A percentile compares a stretch with the other conserved stretches of the same genome.
Conservation (phyloP, 2,113 vertebrate genomes). For the Pangasianodon gigas region DNA sequence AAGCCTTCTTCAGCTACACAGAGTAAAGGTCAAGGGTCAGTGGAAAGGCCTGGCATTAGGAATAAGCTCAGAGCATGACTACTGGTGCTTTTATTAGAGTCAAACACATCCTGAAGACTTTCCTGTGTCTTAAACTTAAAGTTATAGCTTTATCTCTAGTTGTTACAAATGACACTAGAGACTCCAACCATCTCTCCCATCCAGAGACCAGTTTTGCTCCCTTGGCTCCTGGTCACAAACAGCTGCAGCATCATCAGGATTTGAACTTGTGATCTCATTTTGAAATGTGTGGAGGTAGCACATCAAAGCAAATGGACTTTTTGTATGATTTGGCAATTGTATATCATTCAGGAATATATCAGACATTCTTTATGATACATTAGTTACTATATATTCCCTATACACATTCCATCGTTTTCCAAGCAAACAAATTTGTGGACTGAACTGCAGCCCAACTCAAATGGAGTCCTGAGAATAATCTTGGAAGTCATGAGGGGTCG, state of each 20-base stretch:
- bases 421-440: neutral
- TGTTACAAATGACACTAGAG: neutral
- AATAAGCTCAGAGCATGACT: conserved; percentile 44
- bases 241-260: neutral
- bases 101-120: neutral
- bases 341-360: neutral
- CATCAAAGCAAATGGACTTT: neutral
- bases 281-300: neutral
- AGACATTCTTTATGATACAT: neutral
- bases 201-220: neutral
- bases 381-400: neutral
- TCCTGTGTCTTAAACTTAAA: neutral
- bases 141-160: neutral
- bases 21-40: conserved; percentile 34
- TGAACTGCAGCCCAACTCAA: conserved; percentile 1
- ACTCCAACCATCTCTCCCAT: neutral
- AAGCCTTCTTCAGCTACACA: conserved; percentile 25
- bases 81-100: conserved; percentile 54
- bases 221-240: neutral
- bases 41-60: conserved; percentile 42
- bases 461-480: conserved; percentile 14
- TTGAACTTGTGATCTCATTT: neutral
- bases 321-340: too few relatives aligned
- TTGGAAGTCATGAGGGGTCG: conserved; percentile 38
- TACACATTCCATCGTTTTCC: neutral